Conservation (phyloP, 1,140 invertebrate species). For the Tribolium castaneum region DNA sequence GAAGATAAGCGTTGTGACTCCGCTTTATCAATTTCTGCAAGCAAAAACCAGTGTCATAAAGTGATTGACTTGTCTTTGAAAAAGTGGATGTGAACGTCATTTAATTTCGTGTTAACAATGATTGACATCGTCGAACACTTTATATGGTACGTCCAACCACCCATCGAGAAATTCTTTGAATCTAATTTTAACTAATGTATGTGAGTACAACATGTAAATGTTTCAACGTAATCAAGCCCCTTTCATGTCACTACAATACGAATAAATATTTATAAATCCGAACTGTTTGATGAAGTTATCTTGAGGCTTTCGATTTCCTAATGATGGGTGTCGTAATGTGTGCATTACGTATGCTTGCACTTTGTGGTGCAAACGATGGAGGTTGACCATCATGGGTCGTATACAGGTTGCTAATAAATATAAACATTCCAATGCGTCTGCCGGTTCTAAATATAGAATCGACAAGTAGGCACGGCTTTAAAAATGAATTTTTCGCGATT, state of each 20-base stretch:
- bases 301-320: not conserved
- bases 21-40: not conserved
- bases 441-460: conserved; percentile 26
- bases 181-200: not conserved
- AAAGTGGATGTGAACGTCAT: not conserved
- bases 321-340: not conserved
- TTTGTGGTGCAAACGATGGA: not conserved
- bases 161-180: not conserved
- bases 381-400: conserved; percentile 12
- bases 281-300: not conserved
- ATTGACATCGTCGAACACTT: not conserved
- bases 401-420: conserved; percentile 24
- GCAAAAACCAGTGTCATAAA: not conserved
- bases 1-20: not conserved
- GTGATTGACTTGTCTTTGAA: not conserved
- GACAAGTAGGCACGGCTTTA: not conserved
- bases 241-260: not conserved
- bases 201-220: no score
- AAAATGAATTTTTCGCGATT: conserved; percentile 1
- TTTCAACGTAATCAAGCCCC: no score
- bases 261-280: not conserved
- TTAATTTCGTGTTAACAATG: not conserved
- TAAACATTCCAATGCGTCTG: conserved; percentile 27
- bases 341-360: not conserved
- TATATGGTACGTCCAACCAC: conserved; percentile 8